Evolutionary conservation across 2,888 invertebrate species (phyloP).

Genomic region (Anthophora plumipes): DNA sequence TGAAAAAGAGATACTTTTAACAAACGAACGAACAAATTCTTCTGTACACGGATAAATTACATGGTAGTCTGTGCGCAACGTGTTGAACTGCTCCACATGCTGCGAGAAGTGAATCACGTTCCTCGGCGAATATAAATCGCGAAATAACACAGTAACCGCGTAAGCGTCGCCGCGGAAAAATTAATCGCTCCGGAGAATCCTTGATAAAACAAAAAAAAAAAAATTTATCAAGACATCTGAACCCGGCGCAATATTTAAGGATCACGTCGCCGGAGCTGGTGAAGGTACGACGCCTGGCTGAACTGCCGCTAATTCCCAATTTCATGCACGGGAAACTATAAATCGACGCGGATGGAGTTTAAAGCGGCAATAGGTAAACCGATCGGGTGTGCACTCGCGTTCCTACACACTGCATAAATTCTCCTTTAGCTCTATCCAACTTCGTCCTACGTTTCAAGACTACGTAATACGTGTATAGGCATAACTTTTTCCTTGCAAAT

Average conservation of each 20-base stretch:
- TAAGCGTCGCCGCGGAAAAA: background rate
- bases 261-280: conserved; percentile 24
- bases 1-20: too few species aligned
- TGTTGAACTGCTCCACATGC: background rate
- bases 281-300: conserved; percentile 41
- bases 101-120: background rate
- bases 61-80: too few species aligned
- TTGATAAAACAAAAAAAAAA: too few species aligned
- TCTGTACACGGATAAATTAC: too few species aligned
- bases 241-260: conserved; percentile 46
- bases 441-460: conserved; percentile 52
- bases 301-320: conserved; percentile 63
- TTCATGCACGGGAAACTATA: conserved; percentile 66
- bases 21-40: too few species aligned
- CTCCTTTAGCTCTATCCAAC: conserved; percentile 48
- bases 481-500: conserved; percentile 27
- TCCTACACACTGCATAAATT: conserved; percentile 60
- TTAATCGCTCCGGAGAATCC: background rate
- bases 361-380: conserved; percentile 58
- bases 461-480: conserved; percentile 49
- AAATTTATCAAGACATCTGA: conserved; percentile 45
- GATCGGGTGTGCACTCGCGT: conserved; percentile 46
- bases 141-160: background rate
- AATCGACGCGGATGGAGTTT: conserved; percentile 60
- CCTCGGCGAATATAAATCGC: background rate